Evolutionary conservation across 2,113 vertebrate genomes (phyloP).

Genomic region (Proteles cristata): DNA sequence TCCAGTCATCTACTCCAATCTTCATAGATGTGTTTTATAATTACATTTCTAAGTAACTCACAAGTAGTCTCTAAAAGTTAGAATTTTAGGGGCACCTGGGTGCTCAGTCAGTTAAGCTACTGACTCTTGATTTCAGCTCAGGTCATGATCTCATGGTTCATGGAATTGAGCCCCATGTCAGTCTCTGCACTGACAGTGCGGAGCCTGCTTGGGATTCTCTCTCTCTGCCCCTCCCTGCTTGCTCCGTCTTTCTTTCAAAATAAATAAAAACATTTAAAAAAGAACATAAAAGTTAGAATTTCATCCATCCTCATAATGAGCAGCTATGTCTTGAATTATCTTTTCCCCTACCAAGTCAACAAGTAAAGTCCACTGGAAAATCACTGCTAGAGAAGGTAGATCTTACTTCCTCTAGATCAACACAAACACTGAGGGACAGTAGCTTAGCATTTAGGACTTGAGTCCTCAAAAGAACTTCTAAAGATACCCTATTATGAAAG

Average conservation of each 20-base stretch:
- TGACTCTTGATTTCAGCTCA: too few species aligned
- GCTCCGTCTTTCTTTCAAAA: too few species aligned
- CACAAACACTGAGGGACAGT: neutral
- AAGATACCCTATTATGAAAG: neutral
- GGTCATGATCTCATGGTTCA: too few species aligned
- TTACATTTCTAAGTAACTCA: slow-evolving; percentile 5
- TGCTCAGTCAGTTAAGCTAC: too few species aligned
- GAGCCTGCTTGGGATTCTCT: too few species aligned
- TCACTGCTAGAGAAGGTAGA: neutral
- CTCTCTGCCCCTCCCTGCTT: too few species aligned
- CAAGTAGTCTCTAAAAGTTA: neutral
- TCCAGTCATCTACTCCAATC: neutral
- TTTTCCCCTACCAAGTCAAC: neutral
- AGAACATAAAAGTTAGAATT: neutral
- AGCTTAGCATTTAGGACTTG: neutral
- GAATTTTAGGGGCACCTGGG: neutral
- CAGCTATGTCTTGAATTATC: neutral
- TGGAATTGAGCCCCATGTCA: too few species aligned
- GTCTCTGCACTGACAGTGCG: too few species aligned
- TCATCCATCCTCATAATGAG: neutral
- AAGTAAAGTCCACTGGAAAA: neutral
- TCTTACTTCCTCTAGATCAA: neutral
- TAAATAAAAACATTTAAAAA: too few species aligned
- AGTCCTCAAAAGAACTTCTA: neutral
- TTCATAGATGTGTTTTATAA: neutral